Evolutionary conservation across 2,113 vertebrate genomes (phyloP).

Genomic region (Cranoglanis bouderius): DNA sequence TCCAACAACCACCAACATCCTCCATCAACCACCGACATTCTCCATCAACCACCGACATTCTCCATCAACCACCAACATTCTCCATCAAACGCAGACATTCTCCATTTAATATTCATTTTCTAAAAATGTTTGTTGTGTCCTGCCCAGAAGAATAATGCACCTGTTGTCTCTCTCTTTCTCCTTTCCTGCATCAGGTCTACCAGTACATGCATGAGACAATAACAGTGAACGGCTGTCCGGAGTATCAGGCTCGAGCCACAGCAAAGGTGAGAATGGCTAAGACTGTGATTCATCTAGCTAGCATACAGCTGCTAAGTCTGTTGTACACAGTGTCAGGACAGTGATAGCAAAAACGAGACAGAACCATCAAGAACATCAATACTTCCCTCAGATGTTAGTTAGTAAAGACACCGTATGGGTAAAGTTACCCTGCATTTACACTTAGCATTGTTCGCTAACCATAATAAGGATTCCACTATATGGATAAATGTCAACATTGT

Average conservation of each 20-base stretch:
- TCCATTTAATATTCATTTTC: too few relatives aligned
- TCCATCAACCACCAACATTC: background rate
- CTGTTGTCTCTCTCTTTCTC: background rate
- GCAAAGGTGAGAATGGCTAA: constrained; percentile 85
- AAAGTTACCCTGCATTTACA: background rate
- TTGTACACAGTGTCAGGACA: background rate
- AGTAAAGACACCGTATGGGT: background rate
- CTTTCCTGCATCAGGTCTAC: constrained; percentile 82
- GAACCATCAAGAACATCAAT: background rate
- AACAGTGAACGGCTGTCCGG: constrained; percentile 94
- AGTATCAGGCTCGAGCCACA: constrained; percentile 96
- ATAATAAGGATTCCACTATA: background rate
- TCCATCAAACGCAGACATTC: background rate
- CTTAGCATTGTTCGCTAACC: background rate
- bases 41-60: background rate
- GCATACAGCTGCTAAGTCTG: background rate
- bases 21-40: background rate
- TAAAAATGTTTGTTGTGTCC: background rate
- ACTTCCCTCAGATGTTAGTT: background rate
- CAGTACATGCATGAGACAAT: constrained; percentile 99
- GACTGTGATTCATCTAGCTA: background rate
- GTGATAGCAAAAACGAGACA: background rate
- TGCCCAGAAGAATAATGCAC: background rate
- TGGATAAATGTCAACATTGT: background rate
- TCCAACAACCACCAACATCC: background rate